phyloP scores from a whole-genome alignment of 2,888 invertebrate genomes.

The Uloborus plumipes region DNA sequence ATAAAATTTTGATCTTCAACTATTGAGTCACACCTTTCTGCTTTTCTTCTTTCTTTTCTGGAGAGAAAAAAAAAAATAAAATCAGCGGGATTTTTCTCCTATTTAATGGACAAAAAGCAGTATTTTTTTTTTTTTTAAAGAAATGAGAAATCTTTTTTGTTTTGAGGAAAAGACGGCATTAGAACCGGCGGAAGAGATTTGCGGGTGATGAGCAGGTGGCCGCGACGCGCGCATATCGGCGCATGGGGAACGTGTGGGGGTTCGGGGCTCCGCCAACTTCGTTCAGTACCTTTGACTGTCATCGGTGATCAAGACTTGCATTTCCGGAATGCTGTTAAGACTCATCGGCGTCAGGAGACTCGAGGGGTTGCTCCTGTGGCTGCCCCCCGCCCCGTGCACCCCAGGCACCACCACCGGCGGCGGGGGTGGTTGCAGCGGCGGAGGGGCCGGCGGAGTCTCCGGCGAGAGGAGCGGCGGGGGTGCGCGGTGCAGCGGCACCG shows the following conservation, averaged over 20 bases:
- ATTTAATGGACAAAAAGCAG: no score
- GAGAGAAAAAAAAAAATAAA: no score
- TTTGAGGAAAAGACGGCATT: no score
- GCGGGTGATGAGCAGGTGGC: neutral
- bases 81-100: no score
- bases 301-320: conserved; percentile 65
- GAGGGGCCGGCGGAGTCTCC: conserved; percentile 27
- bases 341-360: conserved; percentile 63
- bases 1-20: no score
- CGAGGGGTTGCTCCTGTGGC: conserved; percentile 52
- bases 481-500: conserved; percentile 42
- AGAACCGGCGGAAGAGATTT: neutral
- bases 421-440: conserved; percentile 52
- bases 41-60: no score
- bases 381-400: conserved; percentile 58
- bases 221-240: neutral
- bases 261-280: conserved; percentile 7
- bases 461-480: conserved; percentile 25
- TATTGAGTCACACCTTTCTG: no score
- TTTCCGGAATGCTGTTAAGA: conserved; percentile 65
- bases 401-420: conserved; percentile 58
- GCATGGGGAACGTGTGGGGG: no score
- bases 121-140: neutral
- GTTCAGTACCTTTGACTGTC: conserved; percentile 64
- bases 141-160: no score